Conservation (phyloP, 2,113 vertebrate genomes). For the Caranx melampygus region DNA sequence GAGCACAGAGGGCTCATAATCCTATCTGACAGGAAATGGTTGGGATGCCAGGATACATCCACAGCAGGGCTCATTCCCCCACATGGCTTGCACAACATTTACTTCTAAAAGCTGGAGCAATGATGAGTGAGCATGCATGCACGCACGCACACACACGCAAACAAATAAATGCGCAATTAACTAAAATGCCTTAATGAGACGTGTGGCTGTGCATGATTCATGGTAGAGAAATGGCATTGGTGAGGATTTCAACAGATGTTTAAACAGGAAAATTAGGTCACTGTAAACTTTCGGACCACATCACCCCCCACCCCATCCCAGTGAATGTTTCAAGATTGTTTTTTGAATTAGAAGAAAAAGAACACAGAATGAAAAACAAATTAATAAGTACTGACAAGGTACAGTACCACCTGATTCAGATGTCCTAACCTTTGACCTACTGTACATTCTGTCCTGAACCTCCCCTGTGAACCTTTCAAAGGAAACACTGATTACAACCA, state of each 20-base stretch:
- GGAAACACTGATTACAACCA: constrained; percentile 52
- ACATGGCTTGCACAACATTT: constrained; percentile 77
- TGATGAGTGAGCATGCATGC: constrained; percentile 7
- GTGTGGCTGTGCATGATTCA: constrained; percentile 69
- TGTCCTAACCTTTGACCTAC: constrained; percentile 52
- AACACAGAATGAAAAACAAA: constrained; percentile 19
- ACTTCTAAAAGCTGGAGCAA: constrained; percentile 60
- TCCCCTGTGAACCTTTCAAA: constrained; percentile 33
- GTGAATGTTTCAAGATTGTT: constrained; percentile 27
- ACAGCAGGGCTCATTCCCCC: constrained; percentile 89
- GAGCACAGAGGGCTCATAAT: constrained; percentile 91
- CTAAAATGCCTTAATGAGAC: constrained; percentile 78
- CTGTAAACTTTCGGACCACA: constrained; percentile 5
- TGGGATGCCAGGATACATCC: constrained; percentile 96
- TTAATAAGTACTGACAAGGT: constrained; percentile 2
- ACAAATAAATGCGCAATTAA: constrained; percentile 59
- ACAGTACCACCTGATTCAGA: constrained; percentile 36
- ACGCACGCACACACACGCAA: constrained; percentile 3
- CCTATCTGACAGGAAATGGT: constrained; percentile 96
- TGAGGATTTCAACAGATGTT: constrained; percentile 59
- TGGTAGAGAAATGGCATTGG: constrained; percentile 47
- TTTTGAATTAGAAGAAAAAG: constrained; percentile 9
- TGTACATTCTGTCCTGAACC: constrained; percentile 30
- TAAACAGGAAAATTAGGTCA: constrained; percentile 60
- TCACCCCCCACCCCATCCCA: constrained; percentile 11